Base-by-base conservation (phyloP, 2,797 vertebrate species). In the Propithecus deckenii region DNA sequence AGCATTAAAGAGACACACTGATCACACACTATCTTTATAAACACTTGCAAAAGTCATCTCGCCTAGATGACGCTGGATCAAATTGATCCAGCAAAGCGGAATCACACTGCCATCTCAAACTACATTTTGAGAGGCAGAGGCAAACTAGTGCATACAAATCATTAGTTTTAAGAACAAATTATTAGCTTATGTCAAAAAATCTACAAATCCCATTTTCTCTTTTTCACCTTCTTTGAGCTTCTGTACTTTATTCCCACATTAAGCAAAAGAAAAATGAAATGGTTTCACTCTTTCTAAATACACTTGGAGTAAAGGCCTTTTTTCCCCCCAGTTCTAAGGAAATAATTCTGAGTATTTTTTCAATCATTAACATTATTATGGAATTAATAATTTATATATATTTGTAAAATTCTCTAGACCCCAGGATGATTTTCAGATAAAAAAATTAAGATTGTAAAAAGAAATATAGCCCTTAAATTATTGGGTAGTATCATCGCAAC, bases 281-380 rank as follows among this genome's bases (percentile, higher is more conserved):
- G 50, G 41, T 86, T 95, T 92, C 75, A 32, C 41, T 96, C 86
- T 91, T 80, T 17, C 69, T 72, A 86, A 92, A 50, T 76, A 89
- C 1, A 57, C 20, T 5, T 94, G 52, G 20, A 83, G 4, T 32
- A 81, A 80, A 94, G 18, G 4, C 1, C 55, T 30, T n/a, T 48
- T 57, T 23, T 76, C 46, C 4, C 4, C 28, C 17, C 1, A 52
- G n/a, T 79, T 84, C 20, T 88, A 28, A 72, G 63, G 38, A 65
- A 55, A 84, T 80, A 85, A 80, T 89, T 91, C 57, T 87, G 35
- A 75, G 35, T 61, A 46, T 67, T 76, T 86, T 65, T 76, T 79
- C 46, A 88, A 20, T 48, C 52, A 25, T 83, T 86, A 72, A 35
- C 28, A n/a, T 0, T 81, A 17, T 52, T 67, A 78, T 0, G 18